Evolutionary conservation across 2,113 vertebrate species (phyloP).

Genomic region (Callionymus lyra): DNA sequence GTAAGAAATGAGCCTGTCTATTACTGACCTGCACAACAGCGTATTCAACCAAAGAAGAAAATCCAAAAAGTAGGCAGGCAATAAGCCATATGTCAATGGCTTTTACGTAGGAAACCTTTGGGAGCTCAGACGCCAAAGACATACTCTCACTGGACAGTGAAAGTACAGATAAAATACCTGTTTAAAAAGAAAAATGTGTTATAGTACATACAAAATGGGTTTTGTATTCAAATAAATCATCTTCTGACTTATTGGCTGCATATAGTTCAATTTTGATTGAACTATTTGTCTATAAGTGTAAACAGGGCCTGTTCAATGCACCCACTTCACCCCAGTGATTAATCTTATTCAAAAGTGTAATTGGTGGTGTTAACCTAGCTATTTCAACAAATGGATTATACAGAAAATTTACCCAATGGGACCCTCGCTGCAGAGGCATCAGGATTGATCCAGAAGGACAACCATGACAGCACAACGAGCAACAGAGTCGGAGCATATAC

Average conservation of each 20-base stretch:
- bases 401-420: constrained; percentile 94
- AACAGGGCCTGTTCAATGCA: too few species aligned
- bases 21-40: constrained; percentile 97
- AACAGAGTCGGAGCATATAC: constrained; percentile 96
- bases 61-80: constrained; percentile 95
- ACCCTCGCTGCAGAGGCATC: constrained; percentile 95
- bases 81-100: constrained; percentile 98
- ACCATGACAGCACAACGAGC: constrained; percentile 96
- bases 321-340: too few species aligned
- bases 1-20: too few species aligned
- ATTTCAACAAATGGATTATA: too few species aligned
- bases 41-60: constrained; percentile 95
- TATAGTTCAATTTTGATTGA: too few species aligned
- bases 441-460: constrained; percentile 99
- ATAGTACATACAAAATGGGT: too few species aligned
- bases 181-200: constrained; percentile 4
- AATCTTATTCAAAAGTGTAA: too few species aligned
- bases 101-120: constrained; percentile 97
- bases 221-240: too few species aligned
- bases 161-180: constrained; percentile 96
- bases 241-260: too few species aligned
- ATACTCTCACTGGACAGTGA: constrained; percentile 97
- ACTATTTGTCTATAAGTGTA: too few species aligned
- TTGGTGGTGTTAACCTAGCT: too few species aligned
- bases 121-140: constrained; percentile 88